phyloP scores from a whole-genome alignment of 2,888 invertebrate species.

The Caenorhabditis parvicauda region DNA sequence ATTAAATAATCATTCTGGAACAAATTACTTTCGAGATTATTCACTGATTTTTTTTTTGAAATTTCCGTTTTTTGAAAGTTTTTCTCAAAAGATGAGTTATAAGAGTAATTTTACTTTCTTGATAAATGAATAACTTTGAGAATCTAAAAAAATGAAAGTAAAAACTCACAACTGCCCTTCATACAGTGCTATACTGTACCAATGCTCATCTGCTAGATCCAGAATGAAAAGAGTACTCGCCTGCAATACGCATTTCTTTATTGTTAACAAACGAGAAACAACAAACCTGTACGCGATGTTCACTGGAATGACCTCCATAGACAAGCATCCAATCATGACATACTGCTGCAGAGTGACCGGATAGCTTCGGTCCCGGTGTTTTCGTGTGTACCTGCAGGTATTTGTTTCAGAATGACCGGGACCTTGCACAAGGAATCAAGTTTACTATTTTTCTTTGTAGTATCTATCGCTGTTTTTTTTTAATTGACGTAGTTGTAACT shows the following conservation, averaged over 20 bases:
- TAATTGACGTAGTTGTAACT: too few species aligned
- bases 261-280: too few species aligned
- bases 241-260: too few species aligned
- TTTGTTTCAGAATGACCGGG: too few species aligned
- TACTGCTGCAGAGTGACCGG: constrained; percentile 8
- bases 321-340: constrained; percentile 1
- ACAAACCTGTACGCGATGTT: too few species aligned
- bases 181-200: background rate
- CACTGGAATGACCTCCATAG: constrained; percentile 10
- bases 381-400: too few species aligned
- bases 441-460: too few species aligned
- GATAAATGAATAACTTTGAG: background rate
- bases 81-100: background rate
- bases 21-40: background rate
- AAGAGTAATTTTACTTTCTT: background rate
- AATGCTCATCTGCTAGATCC: background rate
- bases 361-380: constrained; percentile 6
- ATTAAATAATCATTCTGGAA: background rate
- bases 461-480: too few species aligned
- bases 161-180: background rate
- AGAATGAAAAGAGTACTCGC: background rate
- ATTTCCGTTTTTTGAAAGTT: background rate
- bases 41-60: background rate
- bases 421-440: too few species aligned
- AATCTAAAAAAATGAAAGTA: too few species aligned